Percentiles rank a stretch among this genome's conserved stretches.
Evolutionary conservation across 2,113 vertebrate genomes (phyloP).

Genomic region (Canis aureus): DNA sequence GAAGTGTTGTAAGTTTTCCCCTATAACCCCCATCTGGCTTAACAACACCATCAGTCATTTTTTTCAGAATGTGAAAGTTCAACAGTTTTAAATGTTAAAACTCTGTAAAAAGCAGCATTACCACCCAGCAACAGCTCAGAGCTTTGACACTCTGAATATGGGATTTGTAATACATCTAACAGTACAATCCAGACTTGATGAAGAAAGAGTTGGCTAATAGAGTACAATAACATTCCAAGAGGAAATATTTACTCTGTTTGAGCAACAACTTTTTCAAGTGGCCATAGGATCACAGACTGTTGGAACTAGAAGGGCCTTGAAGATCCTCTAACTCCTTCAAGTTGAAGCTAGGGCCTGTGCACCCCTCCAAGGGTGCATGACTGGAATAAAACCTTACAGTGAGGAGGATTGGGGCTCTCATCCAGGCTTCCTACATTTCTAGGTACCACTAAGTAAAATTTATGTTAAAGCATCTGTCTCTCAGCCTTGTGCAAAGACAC

Average conservation of each 20-base stretch:
- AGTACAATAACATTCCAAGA: background rate
- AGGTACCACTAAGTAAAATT: background rate
- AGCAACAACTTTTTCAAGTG: background rate
- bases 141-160: background rate
- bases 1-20: background rate
- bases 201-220: background rate
- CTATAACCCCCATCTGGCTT: background rate
- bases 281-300: background rate
- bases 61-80: background rate
- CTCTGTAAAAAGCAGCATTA: background rate
- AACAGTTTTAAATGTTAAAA: background rate
- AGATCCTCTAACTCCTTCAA: background rate
- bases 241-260: background rate
- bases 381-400: background rate
- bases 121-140: background rate
- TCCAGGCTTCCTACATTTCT: background rate
- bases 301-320: background rate
- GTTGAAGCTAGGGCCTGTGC: background rate
- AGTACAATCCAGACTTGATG: background rate
- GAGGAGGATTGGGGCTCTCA: background rate
- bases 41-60: background rate
- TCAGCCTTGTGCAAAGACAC: background rate
- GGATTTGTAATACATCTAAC: background rate
- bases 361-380: background rate
- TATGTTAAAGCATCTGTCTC: background rate